phyloP scores from a whole-genome alignment of 2,888 invertebrate genomes.

The Pyrrhia umbra region DNA sequence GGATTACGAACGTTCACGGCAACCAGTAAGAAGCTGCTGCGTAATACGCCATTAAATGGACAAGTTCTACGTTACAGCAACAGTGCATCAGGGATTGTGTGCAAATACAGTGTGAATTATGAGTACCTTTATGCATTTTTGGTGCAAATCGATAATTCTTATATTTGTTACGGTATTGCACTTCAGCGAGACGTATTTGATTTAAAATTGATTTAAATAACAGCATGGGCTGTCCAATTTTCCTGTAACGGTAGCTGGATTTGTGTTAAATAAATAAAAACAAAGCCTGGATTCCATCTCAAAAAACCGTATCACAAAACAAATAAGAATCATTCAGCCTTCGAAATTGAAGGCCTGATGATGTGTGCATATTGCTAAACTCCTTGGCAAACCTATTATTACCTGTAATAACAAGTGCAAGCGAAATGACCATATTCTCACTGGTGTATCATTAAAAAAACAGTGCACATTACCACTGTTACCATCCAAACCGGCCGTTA shows the following conservation, averaged over 20 bases:
- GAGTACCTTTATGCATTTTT: conserved; percentile 30
- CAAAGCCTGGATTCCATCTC: background rate
- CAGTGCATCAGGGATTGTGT: conserved; percentile 48
- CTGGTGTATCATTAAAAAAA: conserved; percentile 37
- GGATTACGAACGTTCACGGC: conserved; percentile 45
- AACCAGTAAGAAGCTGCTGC: conserved; percentile 37
- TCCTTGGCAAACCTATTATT: conserved; percentile 23
- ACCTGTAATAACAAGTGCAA: conserved; percentile 31
- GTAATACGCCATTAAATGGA: conserved; percentile 45
- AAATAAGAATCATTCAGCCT: conserved; percentile 4
- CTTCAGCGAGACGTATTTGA: background rate
- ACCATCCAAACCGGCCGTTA: conserved; percentile 40
- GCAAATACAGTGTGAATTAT: conserved; percentile 51
- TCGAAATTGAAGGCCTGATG: background rate
- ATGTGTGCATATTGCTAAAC: conserved; percentile 6
- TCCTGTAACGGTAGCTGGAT: background rate
- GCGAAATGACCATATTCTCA: conserved; percentile 40
- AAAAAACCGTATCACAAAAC: conserved; percentile 9
- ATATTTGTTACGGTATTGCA: conserved; percentile 4
- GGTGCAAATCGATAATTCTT: conserved; percentile 26
- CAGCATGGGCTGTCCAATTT: background rate
- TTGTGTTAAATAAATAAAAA: background rate
- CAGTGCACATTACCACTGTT: conserved; percentile 37
- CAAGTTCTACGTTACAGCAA: conserved; percentile 43
- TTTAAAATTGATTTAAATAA: background rate